phyloP scores from a whole-genome alignment of 2,113 vertebrate genomes.

The Myrmophylax atrothorax region DNA sequence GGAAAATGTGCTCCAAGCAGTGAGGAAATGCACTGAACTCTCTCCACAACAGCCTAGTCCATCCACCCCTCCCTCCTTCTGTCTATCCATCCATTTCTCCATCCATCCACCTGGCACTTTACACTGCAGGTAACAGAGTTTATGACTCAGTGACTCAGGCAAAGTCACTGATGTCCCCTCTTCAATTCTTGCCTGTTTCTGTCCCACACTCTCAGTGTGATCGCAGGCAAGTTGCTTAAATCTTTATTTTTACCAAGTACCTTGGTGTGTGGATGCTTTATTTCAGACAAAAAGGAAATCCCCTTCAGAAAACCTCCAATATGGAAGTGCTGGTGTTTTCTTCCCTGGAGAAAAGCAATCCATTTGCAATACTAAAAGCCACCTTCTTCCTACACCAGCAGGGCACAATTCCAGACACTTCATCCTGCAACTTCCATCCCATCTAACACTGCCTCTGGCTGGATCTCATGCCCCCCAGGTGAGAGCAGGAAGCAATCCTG shows the following conservation, averaged over 20 bases:
- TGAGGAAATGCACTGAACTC: accelerated
- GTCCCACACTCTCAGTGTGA: background rate
- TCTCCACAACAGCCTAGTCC: too few species aligned
- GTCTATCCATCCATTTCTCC: background rate
- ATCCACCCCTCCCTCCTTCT: background rate
- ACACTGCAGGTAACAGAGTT: too few species aligned
- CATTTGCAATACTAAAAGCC: background rate
- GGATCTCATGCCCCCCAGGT: accelerated
- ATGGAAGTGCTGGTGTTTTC: accelerated
- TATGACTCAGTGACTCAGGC: background rate
- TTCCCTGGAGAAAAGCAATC: background rate
- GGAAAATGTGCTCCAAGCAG: background rate
- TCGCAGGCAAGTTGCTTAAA: accelerated
- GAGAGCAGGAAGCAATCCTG: background rate
- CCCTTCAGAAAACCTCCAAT: background rate
- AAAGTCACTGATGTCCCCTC: background rate
- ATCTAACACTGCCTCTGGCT: background rate
- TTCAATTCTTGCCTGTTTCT: background rate
- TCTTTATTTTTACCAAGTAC: background rate
- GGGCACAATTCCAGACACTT: background rate
- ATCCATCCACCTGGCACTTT: background rate
- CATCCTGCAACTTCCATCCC: background rate
- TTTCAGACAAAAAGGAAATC: background rate
- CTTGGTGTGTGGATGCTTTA: background rate
- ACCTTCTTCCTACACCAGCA: background rate